These are phyloP conservation scores for Oenanthe melanoleuca DNA, from an alignment of 2,113 vertebrate species.

Conservation along the genomic window DNA sequence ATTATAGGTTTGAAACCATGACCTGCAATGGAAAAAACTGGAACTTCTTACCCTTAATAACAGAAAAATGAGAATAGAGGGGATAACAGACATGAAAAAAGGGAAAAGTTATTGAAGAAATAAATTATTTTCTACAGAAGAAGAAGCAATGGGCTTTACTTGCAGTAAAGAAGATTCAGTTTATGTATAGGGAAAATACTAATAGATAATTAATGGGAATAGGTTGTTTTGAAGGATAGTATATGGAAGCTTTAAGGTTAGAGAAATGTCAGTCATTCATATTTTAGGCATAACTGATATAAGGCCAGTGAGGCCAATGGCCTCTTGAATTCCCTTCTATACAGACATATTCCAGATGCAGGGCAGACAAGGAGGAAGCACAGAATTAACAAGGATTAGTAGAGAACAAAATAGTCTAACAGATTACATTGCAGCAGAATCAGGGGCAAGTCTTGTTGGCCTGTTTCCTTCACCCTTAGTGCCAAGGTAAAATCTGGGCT, in stretches of 20 bases:
- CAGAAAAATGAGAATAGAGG: neutral
- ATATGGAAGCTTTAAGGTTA: neutral
- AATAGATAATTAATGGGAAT: neutral
- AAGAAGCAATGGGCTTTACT: neutral
- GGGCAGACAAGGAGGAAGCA: neutral
- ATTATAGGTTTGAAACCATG: neutral
- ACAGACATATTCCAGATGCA: neutral
- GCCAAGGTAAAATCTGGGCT: neutral
- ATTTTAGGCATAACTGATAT: neutral
- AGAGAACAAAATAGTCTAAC: neutral
- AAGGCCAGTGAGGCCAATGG: neutral
- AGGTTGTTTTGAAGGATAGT: neutral
- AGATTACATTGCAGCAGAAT: neutral
- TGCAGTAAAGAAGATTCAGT: neutral
- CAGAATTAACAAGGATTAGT: neutral
- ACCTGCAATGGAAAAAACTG: neutral
- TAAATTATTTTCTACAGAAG: neutral
- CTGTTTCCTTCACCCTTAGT: neutral
- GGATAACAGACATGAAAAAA: neutral
- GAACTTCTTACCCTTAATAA: neutral
- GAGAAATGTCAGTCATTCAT: neutral
- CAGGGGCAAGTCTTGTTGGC: neutral
- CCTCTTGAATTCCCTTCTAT: neutral
- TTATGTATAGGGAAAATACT: neutral
- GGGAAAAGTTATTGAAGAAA: neutral